Evolutionary conservation across 1,140 invertebrate species (phyloP), one percentile per base, ranked within the genome.

Genomic region (Vanessa atalanta): DNA sequence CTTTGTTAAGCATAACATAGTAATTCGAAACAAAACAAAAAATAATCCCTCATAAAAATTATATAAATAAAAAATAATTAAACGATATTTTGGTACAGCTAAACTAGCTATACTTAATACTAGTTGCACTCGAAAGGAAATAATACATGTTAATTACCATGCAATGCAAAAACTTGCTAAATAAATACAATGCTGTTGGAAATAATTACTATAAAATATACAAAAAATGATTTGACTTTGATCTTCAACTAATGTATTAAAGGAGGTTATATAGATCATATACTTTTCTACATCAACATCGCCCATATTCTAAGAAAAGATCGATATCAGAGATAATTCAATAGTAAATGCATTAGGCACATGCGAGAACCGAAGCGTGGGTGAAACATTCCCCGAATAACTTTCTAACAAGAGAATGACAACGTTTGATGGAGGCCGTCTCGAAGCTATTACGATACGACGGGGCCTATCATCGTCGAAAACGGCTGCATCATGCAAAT

Each of bases 401-500:
- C 83, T 82, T 71, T 82, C 86, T 89, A 89, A 88, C 86, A 79
- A 91, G 85, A 83, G 82, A 81, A 82, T 86, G 88, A 87, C 84
- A 83, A 73, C 75, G 75, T 81, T 77, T 87, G 83, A 88, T 78
- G 78, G 81, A 79, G 84, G 82, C 79, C 77, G 43, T 70, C 77
- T 66, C 72, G 37, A 65, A 65, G 74, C 74, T 79, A 74, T 81
- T 76, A 79, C 68, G 72, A 73, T 57, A 79, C 81, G 73, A 79
- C 69, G 77, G 61, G 74, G 76, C 76, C 85, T 86, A 89, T 88
- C 87, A 88, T 85, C 87, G 72, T 86, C 77, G 47, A 84, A 87
- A 89, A 88, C 79, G 83, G 82, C 84, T 83, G 82, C 80, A 88
- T 90, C 89, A 89, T 83, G 87, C 86, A 88, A 88, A 88, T 88